Evolutionary conservation across 1,140 invertebrate genomes (phyloP).

Genomic region (Atta colombica): DNA sequence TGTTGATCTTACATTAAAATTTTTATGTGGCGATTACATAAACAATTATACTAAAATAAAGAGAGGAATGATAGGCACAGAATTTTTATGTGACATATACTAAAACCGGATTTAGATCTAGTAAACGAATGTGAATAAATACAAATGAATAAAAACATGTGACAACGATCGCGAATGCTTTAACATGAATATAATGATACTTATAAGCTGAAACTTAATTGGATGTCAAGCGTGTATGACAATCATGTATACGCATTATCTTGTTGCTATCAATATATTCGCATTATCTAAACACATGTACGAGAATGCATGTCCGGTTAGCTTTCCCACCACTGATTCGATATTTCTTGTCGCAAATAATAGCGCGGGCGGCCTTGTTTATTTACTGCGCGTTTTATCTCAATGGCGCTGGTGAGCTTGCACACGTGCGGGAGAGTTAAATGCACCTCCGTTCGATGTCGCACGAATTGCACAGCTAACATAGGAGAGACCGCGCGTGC

Average conservation of each 20-base stretch:
- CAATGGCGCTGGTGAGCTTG: slow-evolving; percentile 32
- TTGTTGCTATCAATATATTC: slow-evolving; percentile 25
- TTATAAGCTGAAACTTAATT: slow-evolving; percentile 70
- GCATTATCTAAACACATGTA: neutral
- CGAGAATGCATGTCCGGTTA: neutral
- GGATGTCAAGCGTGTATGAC: slow-evolving; percentile 58
- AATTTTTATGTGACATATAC: neutral
- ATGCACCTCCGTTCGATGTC: slow-evolving; percentile 47
- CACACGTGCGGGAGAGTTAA: slow-evolving; percentile 49
- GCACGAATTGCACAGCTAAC: slow-evolving; percentile 45
- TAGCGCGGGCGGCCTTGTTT: slow-evolving; percentile 56
- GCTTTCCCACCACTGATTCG: slow-evolving; percentile 42
- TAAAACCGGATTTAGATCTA: no score
- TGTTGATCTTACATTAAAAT: slow-evolving; percentile 19
- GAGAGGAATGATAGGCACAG: slow-evolving; percentile 21
- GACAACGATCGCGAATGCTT: neutral
- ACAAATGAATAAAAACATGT: neutral
- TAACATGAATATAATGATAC: slow-evolving; percentile 78
- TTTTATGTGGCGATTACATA: neutral
- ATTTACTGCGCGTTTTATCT: slow-evolving; percentile 74
- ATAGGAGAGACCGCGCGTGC: slow-evolving; percentile 7
- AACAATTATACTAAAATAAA: neutral
- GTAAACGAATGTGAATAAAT: neutral
- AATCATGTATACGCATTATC: slow-evolving; percentile 60
- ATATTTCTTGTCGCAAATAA: slow-evolving; percentile 70